These are phyloP conservation scores for Synodontis membranacea DNA, from an alignment of 2,113 vertebrate species.

Conservation along the genomic window DNA sequence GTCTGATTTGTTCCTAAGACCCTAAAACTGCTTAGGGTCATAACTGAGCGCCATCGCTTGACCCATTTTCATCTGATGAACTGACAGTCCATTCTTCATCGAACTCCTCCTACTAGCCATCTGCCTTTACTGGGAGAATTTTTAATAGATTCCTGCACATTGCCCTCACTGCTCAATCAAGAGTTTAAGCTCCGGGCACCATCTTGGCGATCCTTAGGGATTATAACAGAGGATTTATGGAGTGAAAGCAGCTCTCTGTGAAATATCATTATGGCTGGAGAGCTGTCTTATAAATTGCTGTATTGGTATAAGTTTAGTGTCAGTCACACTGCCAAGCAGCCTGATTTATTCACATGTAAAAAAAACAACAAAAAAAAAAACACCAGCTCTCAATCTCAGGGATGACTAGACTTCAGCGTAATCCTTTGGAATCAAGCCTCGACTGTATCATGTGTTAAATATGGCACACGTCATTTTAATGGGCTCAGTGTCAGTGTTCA, in stretches of 20 bases:
- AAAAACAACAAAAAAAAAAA: constrained; percentile 37
- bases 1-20: constrained; percentile 15
- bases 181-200: constrained; percentile 79
- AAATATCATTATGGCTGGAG: constrained; percentile 82
- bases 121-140: constrained; percentile 40
- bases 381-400: constrained; percentile 33
- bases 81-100: constrained; percentile 43
- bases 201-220: constrained; percentile 74
- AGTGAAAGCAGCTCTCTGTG: constrained; percentile 81
- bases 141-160: constrained; percentile 51
- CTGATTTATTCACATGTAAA: constrained; percentile 63
- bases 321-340: constrained; percentile 62
- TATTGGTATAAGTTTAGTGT: constrained; percentile 65
- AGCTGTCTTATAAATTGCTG: constrained; percentile 77
- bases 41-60: constrained; percentile 33
- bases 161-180: constrained; percentile 52
- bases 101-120: constrained; percentile 32
- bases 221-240: constrained; percentile 81
- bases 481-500: constrained; percentile 38
- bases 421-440: constrained; percentile 49
- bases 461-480: constrained; percentile 45
- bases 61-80: constrained; percentile 45
- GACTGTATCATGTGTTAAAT: constrained; percentile 33
- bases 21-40: constrained; percentile 37
- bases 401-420: constrained; percentile 50